Conservation (phyloP, 30 jellyfish, hydroid and myxozoan species). For the Hydra vulgaris region DNA sequence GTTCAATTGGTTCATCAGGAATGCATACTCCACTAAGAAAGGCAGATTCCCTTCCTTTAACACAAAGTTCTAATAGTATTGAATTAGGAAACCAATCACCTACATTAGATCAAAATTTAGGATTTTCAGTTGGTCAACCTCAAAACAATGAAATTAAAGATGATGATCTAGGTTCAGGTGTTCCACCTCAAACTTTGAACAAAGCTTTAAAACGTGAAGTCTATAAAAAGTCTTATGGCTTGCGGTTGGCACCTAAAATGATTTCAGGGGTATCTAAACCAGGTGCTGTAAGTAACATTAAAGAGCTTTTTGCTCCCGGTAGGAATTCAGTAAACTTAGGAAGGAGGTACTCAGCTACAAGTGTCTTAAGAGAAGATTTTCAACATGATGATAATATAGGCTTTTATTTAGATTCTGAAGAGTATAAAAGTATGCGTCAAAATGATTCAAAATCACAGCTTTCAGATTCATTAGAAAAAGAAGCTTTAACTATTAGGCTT, state of each 20-base stretch:
- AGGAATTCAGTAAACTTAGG: constrained; percentile 9
- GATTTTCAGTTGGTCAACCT: constrained; percentile 59
- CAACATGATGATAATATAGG: constrained; percentile 7
- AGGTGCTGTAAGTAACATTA: constrained; percentile 47
- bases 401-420: background rate
- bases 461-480: background rate
- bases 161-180: constrained; percentile 7
- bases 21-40: constrained; percentile 54
- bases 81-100: constrained; percentile 11
- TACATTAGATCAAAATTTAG: constrained; percentile 43
- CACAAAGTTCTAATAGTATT: constrained; percentile 32
- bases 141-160: background rate
- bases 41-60: constrained; percentile 2
- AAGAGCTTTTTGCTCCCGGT: constrained; percentile 29
- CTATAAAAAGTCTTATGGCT: constrained; percentile 22
- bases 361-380: constrained; percentile 60
- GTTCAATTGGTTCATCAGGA: constrained; percentile 67
- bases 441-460: background rate
- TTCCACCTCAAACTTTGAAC: constrained; percentile 20
- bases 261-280: constrained; percentile 51
- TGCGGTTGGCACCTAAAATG: constrained; percentile 37
- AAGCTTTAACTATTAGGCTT: constrained; percentile 4
- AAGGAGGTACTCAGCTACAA: constrained; percentile 71
- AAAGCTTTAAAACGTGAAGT: constrained; percentile 25
- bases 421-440: background rate